A percentile compares a stretch with the other conserved stretches of the same genome.
Evolutionary conservation across 2,797 vertebrate species (phyloP).

Genomic region (Prunella strophiata): DNA sequence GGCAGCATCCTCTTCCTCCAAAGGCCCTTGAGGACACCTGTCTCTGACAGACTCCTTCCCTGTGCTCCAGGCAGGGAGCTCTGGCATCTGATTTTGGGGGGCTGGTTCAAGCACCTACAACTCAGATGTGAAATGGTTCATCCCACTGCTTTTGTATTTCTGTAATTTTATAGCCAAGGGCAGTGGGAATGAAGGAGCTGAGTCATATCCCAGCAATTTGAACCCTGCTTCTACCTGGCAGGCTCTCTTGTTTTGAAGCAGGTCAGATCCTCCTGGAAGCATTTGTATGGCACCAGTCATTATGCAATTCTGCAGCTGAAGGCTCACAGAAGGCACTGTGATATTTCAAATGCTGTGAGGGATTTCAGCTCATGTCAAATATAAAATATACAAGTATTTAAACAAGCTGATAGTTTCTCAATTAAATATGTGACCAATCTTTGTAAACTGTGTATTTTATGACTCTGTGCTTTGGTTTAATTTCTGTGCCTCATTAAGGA

Average conservation of each 20-base stretch:
- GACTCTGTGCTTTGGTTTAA: neutral
- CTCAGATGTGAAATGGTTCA: neutral
- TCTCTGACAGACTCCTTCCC: neutral
- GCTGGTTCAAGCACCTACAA: neutral
- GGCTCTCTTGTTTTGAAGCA: neutral
- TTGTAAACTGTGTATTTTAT: neutral
- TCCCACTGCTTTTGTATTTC: neutral
- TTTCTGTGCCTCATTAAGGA: neutral
- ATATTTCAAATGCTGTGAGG: neutral
- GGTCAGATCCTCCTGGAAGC: slow-evolving; percentile 9
- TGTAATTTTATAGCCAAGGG: neutral
- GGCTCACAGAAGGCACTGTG: neutral
- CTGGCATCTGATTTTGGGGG: neutral
- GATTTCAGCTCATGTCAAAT: neutral
- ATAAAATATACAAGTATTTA: neutral
- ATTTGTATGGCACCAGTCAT: neutral
- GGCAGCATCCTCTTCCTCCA: neutral
- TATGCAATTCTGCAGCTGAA: neutral
- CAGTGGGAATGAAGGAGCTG: neutral
- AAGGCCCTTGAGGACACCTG: neutral
- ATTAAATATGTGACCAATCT: neutral
- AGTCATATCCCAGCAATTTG: neutral
- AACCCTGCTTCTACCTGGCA: slow-evolving; percentile 26
- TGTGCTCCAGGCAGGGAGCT: neutral
- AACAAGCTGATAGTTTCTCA: neutral